Evolutionary conservation across 2,113 vertebrate species (phyloP), one percentile per base, ranked within the genome.

Genomic region (Zapornia atra): DNA sequence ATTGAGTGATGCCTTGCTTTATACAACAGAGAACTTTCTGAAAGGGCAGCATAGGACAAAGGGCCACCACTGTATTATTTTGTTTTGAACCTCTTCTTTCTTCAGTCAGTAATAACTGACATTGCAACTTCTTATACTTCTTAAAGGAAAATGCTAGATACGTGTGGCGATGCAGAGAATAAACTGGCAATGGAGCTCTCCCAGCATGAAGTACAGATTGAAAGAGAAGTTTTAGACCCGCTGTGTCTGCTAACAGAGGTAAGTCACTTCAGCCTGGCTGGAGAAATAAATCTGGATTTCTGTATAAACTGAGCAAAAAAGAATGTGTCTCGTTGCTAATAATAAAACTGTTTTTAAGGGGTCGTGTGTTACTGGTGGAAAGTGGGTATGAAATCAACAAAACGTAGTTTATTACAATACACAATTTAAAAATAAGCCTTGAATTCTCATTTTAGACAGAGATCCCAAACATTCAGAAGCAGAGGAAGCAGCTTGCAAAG

Each of bases 381-480:
- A 63, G 28, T 10, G 60, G 36, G 5, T 33, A 3, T 16, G 20
- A 51, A 59, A 9, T 28, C 24, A 34, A 9, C 46, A 56, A 11
- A 17, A 2, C 12, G 21, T 14, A 8, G 15, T 29, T 46, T 61
- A 12, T 66, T 63, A 36, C 31, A 57, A 3, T 57, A 57, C 31
- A 54, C 40, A 34, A 8, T 24, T 46, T 28, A 56, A 66, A 93
- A 73, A 5, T 48, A 22, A 75, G 31, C 29, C 24, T 61, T 48
- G 21, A 15, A 34, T 83, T 96, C 29, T 90, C 3, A 0, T 94
- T 96, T 36, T 65, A 99, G 99, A 96, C 98, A 65, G 99, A 99
- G 82, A 99, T 99, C 90, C 99, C 99, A 0, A 99, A 99, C 98
- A 99, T 99, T 96, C 98, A 99, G 96, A 99, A 99, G 91, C 99